These are phyloP conservation scores for Lycocerus yunnanus DNA, from an alignment of 2,888 invertebrate genomes.

Conservation along the genomic window DNA sequence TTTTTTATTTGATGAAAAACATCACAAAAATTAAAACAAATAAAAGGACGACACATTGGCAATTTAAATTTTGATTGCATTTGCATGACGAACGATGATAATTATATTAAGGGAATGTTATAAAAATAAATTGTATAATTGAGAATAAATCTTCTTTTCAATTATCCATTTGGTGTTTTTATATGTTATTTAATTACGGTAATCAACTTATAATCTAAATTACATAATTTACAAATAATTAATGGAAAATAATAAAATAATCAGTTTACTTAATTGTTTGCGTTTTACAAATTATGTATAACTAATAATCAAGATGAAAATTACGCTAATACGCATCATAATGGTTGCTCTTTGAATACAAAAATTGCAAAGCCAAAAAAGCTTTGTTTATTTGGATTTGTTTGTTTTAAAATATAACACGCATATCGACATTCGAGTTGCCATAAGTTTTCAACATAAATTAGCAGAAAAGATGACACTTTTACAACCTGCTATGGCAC, in stretches of 20 bases:
- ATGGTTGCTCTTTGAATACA: constrained; percentile 13
- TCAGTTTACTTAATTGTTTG: not conserved
- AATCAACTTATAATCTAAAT: constrained; percentile 1
- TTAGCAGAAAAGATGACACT: constrained; percentile 20
- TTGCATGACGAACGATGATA: not conserved
- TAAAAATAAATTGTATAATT: constrained; percentile 12
- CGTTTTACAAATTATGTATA: not conserved
- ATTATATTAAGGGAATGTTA: constrained; percentile 21
- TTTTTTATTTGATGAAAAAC: constrained; percentile 22
- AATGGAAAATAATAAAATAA: constrained; percentile 3
- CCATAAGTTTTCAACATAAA: constrained; percentile 8
- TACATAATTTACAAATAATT: constrained; percentile 24
- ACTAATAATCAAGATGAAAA: not conserved
- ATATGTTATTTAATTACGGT: not conserved
- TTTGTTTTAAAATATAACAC: constrained; percentile 8
- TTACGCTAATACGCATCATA: not conserved
- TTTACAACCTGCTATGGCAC: constrained; percentile 28
- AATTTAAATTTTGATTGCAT: not conserved
- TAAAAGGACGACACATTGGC: constrained; percentile 20
- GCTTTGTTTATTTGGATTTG: constrained; percentile 4
- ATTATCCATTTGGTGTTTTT: constrained; percentile 13
- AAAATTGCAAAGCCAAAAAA: constrained; percentile 25
- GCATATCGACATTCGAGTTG: constrained; percentile 20
- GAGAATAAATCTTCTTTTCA: constrained; percentile 9
- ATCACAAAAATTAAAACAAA: constrained; percentile 27